A percentile compares a stretch with the other conserved stretches of the same genome.
phyloP scores from a whole-genome alignment of 1,140 invertebrate species.

The Procambarus clarkii region DNA sequence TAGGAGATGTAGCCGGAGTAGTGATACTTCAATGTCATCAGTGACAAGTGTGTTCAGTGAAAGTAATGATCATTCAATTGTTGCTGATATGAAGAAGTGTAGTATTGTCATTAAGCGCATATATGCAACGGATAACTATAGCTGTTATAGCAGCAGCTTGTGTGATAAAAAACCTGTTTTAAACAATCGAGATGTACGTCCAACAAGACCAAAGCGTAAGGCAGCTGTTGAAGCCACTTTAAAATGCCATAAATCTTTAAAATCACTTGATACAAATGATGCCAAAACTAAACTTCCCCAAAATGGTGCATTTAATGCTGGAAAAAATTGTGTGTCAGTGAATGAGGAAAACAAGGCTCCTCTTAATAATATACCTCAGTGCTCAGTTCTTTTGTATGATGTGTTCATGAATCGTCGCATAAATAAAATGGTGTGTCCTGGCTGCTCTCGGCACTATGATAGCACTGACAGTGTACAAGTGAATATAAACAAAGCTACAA shows the following conservation, averaged over 20 bases:
- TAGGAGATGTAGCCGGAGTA: constrained; percentile 27
- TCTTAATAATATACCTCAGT: constrained; percentile 45
- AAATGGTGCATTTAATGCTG: constrained; percentile 25
- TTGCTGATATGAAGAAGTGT: constrained; percentile 54
- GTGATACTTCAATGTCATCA: constrained; percentile 25
- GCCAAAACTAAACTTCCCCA: constrained; percentile 39
- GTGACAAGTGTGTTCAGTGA: constrained; percentile 2
- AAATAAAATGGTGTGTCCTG: constrained; percentile 54
- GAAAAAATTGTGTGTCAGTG: constrained; percentile 37
- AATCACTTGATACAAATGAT: constrained; percentile 35
- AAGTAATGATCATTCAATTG: constrained; percentile 20
- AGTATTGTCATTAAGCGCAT: constrained; percentile 65
- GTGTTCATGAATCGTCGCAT: constrained; percentile 59
- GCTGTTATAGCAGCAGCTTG: constrained; percentile 59
- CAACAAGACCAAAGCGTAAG: constrained; percentile 49
- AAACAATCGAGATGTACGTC: constrained; percentile 7
- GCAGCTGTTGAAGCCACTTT: constrained; percentile 58
- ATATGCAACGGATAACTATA: constrained; percentile 51
- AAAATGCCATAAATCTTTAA: constrained; percentile 49
- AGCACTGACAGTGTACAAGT: constrained; percentile 61
- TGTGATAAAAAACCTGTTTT: constrained; percentile 38
- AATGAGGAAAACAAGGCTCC: constrained; percentile 10
- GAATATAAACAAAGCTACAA: constrained; percentile 52
- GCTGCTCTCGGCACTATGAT: constrained; percentile 55
- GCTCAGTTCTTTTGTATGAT: constrained; percentile 60